Conservation (phyloP, 2,797 vertebrate species). For the Scolopax rusticola region DNA sequence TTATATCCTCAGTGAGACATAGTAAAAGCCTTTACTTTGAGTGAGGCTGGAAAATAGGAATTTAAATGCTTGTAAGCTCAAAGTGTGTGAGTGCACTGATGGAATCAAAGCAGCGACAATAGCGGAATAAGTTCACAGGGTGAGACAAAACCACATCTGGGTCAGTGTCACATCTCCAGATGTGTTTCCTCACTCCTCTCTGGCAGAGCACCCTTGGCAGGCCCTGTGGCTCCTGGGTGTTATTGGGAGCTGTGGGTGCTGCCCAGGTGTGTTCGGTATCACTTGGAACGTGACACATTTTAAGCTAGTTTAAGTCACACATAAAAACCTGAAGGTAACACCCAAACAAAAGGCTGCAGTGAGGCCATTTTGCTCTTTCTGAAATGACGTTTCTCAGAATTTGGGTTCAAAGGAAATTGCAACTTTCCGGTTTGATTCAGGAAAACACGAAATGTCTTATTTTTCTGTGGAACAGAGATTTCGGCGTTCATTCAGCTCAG, state of each 20-base stretch:
- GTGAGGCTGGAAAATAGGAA: neutral
- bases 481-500: neutral
- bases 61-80: neutral
- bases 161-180: neutral
- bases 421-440: slow-evolving; percentile 56
- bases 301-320: neutral
- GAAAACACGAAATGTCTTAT: slow-evolving; percentile 42
- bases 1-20: neutral
- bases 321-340: neutral
- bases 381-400: slow-evolving; percentile 35
- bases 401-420: slow-evolving; percentile 46
- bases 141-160: neutral
- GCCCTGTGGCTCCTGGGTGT: fast-evolving
- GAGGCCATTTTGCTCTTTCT: slow-evolving; percentile 2
- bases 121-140: neutral
- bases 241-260: neutral
- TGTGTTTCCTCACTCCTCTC: neutral
- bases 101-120: neutral
- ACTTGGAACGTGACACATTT: neutral
- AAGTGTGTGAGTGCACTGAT: neutral
- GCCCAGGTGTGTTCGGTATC: neutral
- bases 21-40: neutral
- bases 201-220: neutral
- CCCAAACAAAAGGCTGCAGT: slow-evolving; percentile 23
- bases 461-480: slow-evolving; percentile 45